A percentile compares a stretch with the other conserved stretches of the same genome.
These are phyloP conservation scores for Sarcophaga peregrina DNA, from an alignment of 1,140 invertebrate species.

Conservation along the genomic window DNA sequence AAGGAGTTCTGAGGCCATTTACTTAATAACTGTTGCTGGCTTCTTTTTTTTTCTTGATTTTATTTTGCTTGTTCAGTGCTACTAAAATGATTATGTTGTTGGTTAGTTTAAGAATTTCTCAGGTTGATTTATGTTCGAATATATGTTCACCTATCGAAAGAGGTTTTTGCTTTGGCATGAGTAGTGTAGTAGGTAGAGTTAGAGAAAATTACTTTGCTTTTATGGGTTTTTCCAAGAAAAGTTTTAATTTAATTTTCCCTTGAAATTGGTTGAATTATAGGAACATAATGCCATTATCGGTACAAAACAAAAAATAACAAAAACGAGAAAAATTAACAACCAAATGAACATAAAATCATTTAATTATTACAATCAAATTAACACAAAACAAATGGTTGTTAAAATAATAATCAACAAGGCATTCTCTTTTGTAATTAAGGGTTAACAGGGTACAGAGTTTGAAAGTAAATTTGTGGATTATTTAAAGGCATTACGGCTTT, in stretches of 20 bases:
- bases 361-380: constrained; percentile 34
- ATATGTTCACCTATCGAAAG: background rate
- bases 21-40: constrained; percentile 18
- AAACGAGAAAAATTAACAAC: constrained; percentile 1
- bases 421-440: too few species aligned
- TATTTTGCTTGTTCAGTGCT: background rate
- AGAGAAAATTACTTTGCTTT: background rate
- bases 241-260: constrained; percentile 29
- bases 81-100: too few species aligned
- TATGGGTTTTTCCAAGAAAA: background rate
- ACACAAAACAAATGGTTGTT: background rate
- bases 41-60: background rate
- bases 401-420: too few species aligned
- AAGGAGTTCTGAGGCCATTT: background rate
- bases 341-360: constrained; percentile 28
- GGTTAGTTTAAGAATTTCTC: background rate
- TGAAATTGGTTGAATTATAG: background rate
- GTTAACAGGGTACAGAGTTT: too few species aligned
- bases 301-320: background rate
- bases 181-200: background rate
- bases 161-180: background rate
- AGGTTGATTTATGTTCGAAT: constrained; percentile 21
- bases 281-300: background rate
- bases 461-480: too few species aligned
- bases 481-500: too few species aligned